These are phyloP conservation scores for Torymus tubicola DNA, from an alignment of 2,888 invertebrate genomes.

Conservation along the genomic window DNA sequence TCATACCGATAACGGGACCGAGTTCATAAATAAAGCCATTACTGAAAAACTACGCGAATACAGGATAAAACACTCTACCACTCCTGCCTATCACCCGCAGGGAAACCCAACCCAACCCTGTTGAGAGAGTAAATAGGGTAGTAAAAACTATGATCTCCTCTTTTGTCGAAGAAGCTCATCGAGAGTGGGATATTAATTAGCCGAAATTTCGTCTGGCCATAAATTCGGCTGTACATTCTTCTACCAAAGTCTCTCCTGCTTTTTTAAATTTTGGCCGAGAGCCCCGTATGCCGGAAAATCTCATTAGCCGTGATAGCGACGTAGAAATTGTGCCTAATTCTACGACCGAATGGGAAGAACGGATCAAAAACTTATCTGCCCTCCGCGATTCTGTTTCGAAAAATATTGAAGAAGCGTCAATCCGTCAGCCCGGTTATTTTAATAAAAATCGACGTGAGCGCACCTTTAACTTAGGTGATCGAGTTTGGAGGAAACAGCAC, in stretches of 20 bases:
- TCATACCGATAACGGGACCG: neutral
- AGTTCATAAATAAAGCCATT: neutral
- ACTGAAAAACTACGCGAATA: neutral
- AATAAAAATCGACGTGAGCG: no score
- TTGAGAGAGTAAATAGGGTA: neutral
- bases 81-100: neutral
- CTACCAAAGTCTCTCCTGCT: neutral
- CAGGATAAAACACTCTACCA: neutral
- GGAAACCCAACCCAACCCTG: no score
- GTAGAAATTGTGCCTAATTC: neutral
- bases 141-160: neutral
- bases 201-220: neutral
- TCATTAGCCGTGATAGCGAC: neutral
- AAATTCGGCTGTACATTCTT: neutral
- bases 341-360: neutral
- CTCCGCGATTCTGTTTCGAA: neutral
- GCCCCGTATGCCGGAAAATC: neutral
- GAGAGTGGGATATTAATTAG: no score
- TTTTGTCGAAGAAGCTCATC: no score
- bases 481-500: neutral
- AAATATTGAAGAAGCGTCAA: neutral
- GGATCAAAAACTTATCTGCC: neutral
- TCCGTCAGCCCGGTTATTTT: neutral
- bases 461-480: neutral
- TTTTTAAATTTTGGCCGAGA: slow-evolving; percentile 5